Evolutionary conservation across 2,888 invertebrate species (phyloP), one percentile per base, ranked within the genome.

Genomic region (Frankliniella fusca): DNA sequence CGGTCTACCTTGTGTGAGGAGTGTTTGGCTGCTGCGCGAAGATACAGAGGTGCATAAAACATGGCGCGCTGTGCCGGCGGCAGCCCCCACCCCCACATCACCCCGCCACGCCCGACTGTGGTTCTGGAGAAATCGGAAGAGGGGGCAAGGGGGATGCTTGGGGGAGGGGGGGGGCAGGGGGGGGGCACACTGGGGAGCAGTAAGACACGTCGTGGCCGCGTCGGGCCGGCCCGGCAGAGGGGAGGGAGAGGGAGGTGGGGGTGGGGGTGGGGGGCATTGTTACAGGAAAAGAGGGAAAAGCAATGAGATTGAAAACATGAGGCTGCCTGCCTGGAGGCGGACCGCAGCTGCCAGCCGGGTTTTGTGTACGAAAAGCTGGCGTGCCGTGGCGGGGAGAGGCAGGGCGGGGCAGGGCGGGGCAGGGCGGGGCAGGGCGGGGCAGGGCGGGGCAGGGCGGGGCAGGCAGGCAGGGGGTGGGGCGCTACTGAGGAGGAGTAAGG

Each of bases 41-140:
- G 27, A 76, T 76, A 76, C 70, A 76, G 70, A 12, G 70, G 70
- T 76, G 70, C 70, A 76, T 76, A 76, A 76, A 76, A 76, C 70
- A 76, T 76, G 70, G 23, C 61, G 61, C 61, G n/a, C 20, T n/a
- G 15, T 61, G 61, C 61, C 38, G 38, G 38, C 38, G 38, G 38
- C 38, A 38, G 54, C 54, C 18, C 54, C 54, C 15, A 8, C 15
- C 54, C 54, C 54, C 54, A 8, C 54, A n/a, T n/a, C n/a, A n/a
- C 38, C 38, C 5, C 38, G 5, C 38, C 38, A 2, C 38, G 5
- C 38, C 38, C 38, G 38, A 38, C 38, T 38, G 38, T 38, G 38
- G 38, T 38, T 38, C 38, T 38, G 38, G 38, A 38, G 38, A 38
- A 38, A 38, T 38, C 38, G 38, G 38, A 5, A 38, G 38, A 38